Evolutionary conservation across 1,140 invertebrate genomes (phyloP).

Genomic region (Varroa destructor): DNA sequence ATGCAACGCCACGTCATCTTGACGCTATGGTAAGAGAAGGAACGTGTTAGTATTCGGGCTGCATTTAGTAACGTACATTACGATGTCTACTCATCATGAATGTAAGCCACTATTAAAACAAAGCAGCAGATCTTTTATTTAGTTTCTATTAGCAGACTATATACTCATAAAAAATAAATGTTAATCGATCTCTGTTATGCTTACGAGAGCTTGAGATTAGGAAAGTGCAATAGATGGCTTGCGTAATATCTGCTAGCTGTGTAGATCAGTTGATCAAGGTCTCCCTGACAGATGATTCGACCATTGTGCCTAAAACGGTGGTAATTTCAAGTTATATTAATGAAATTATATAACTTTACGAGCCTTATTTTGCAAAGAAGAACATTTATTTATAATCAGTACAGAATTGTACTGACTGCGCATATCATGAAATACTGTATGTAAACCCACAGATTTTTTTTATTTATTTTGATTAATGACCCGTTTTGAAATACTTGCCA

Average conservation of each 20-base stretch:
- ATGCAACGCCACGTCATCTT: slow-evolving; percentile 81
- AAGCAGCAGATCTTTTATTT: too few species aligned
- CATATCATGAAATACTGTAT: slow-evolving; percentile 36
- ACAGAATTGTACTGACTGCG: too few species aligned
- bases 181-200: neutral
- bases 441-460: too few species aligned
- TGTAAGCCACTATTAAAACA: too few species aligned
- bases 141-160: too few species aligned
- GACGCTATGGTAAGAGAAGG: slow-evolving; percentile 42
- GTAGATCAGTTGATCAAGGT: slow-evolving; percentile 25
- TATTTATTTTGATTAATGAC: too few species aligned
- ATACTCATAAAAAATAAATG: too few species aligned
- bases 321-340: neutral
- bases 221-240: slow-evolving; percentile 27
- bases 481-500: slow-evolving; percentile 50
- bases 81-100: too few species aligned
- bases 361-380: too few species aligned
- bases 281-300: slow-evolving; percentile 19
- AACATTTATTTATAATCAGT: too few species aligned
- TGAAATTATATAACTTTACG: too few species aligned
- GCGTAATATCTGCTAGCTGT: slow-evolving; percentile 26
- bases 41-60: neutral
- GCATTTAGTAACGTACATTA: too few species aligned
- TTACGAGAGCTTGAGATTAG: slow-evolving; percentile 28
- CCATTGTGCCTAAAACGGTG: slow-evolving; percentile 10